Evolutionary conservation across 2,888 invertebrate genomes (phyloP).

Genomic region (Stenurella melanura): DNA sequence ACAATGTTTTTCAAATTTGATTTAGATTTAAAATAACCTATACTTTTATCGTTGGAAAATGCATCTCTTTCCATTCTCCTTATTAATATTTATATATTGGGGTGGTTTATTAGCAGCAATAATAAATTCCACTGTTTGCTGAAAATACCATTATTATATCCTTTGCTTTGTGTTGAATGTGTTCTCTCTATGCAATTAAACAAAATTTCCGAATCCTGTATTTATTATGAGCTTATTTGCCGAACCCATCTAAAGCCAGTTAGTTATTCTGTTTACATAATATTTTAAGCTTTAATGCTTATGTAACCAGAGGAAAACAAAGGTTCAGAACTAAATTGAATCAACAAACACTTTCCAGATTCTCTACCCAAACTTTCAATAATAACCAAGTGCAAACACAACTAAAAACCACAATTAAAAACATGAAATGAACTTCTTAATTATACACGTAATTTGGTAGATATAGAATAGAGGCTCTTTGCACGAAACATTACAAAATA

Average conservation of each 20-base stretch:
- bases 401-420: background rate
- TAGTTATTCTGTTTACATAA: conserved; percentile 17
- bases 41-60: too few species aligned
- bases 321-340: conserved; percentile 10
- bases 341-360: background rate
- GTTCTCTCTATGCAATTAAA: background rate
- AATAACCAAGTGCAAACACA: background rate
- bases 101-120: background rate
- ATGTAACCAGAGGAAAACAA: conserved; percentile 11
- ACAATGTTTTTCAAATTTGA: too few species aligned
- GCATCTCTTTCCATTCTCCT: too few species aligned
- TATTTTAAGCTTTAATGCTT: conserved; percentile 14
- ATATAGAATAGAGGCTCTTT: too few species aligned
- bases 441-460: too few species aligned
- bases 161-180: too few species aligned
- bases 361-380: background rate
- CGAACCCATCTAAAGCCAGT: background rate
- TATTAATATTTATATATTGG: background rate
- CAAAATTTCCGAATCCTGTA: background rate
- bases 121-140: background rate
- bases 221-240: background rate
- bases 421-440: too few species aligned
- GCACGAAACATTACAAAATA: too few species aligned
- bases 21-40: too few species aligned
- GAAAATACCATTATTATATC: background rate